phyloP scores from a whole-genome alignment of 2,888 invertebrate genomes.

The Troides aeacus region DNA sequence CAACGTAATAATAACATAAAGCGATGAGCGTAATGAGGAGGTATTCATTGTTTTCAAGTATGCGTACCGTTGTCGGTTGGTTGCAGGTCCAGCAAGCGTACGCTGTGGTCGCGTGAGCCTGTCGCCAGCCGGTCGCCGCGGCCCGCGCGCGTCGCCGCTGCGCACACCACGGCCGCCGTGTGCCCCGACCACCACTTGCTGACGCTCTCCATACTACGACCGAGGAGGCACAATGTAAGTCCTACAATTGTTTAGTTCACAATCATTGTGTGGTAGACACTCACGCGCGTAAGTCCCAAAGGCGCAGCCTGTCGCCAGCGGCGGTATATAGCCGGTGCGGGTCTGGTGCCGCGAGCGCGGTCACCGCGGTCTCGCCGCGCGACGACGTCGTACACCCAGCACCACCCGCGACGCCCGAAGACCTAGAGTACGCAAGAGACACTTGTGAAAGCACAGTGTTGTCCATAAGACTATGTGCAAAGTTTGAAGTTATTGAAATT shows the following conservation, averaged over 20 bases:
- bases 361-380: constrained; percentile 57
- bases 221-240: neutral
- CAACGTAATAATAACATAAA: too few relatives aligned
- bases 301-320: constrained; percentile 88
- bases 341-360: constrained; percentile 65
- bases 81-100: constrained; percentile 78
- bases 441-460: neutral
- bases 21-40: too few relatives aligned
- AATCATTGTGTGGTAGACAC: constrained; percentile 30
- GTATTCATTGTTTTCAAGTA: too few relatives aligned
- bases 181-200: constrained; percentile 89
- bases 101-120: constrained; percentile 92
- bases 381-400: constrained; percentile 82
- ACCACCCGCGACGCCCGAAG: constrained; percentile 82
- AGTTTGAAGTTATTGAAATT: too few relatives aligned
- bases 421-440: constrained; percentile 54
- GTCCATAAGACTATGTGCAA: too few relatives aligned
- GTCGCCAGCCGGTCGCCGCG: constrained; percentile 84
- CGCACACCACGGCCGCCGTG: constrained; percentile 91
- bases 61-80: constrained; percentile 63
- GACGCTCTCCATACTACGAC: constrained; percentile 81
- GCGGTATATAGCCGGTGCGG: constrained; percentile 86
- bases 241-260: too few relatives aligned
- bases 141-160: constrained; percentile 77
- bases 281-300: constrained; percentile 89